Base-by-base conservation (phyloP, 2,888 invertebrate species). In the Leptinotarsa peninsularis region DNA sequence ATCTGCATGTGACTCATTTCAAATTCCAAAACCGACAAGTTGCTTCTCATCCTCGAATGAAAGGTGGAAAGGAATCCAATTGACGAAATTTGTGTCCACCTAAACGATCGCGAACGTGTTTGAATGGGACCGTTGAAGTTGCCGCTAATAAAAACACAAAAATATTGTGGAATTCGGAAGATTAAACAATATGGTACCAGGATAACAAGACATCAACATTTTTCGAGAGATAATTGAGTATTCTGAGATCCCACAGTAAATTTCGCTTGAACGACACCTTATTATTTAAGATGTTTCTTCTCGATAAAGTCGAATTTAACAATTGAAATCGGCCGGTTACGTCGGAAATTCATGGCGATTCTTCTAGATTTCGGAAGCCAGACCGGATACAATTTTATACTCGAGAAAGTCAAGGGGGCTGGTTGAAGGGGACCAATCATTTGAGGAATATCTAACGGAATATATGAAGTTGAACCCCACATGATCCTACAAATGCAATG, bases 141-240 rank as follows among this genome's bases (percentile, higher is more conserved):
- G 14, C 54, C 17, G 54, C 23, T 27, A 52, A 71, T 74, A 74
- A 74, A 71, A 67, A 67, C 43, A 49, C 49, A 43, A 49, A 75
- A 75, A 75, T 33, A 67, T 49, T 52, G 58, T 50, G 71, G 71
- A 75, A 71, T 75, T 60, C 49, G 71, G 27, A 49, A 54, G 67
- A 71, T 71, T 21, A 71, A 75, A 71, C 74, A 75, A 75, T 75
- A 75, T 75, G 74, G 71, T 75, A 71, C 74, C 74, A n/a, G 58
- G n/a, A 54, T 67, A 54, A 49, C 67, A 66, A 27, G 66, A 54
- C 49, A 58, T n/a, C 43, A 56, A 74, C 60, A 60, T 67, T 70
- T 67, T 74, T 49, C 17, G 14, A 58, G 67, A 67, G 58, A 67
- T 75, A 75, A 75, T 75, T 75, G 74, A 71, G 71, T 71, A 33